Percentiles rank a stretch among this genome's conserved stretches.
Evolutionary conservation across 1,140 invertebrate genomes (phyloP).

Genomic region (Asbolus verrucosus): DNA sequence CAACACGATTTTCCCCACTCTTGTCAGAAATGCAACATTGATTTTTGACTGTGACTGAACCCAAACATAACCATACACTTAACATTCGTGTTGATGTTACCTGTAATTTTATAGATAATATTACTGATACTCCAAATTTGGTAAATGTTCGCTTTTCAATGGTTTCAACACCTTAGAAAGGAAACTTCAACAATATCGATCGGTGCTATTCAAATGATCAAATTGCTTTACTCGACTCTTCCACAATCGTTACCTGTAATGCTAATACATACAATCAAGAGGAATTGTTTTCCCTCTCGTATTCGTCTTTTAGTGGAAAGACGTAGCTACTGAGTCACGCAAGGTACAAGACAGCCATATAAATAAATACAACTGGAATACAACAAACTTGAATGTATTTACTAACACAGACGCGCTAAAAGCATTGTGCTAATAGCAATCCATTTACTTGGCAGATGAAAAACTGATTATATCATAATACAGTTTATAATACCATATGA

Average conservation of each 20-base stretch:
- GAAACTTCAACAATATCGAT: background rate
- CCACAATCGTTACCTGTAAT: slow-evolving; percentile 5
- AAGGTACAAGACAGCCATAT: slow-evolving; percentile 4
- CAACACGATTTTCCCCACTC: background rate
- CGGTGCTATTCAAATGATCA: slow-evolving; percentile 5
- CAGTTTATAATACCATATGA: no score
- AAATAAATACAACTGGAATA: background rate
- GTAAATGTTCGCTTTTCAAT: background rate
- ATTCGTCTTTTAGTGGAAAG: slow-evolving; percentile 4
- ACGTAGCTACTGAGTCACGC: background rate
- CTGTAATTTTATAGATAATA: background rate
- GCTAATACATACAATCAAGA: slow-evolving; percentile 3
- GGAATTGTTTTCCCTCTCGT: slow-evolving; percentile 5
- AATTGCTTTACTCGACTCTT: slow-evolving; percentile 4
- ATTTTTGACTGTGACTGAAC: background rate
- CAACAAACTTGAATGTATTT: background rate
- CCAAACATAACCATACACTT: background rate
- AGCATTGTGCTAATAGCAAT: no score
- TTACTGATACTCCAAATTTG: background rate
- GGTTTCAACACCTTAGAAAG: background rate
- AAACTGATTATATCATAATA: no score
- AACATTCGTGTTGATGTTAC: no score
- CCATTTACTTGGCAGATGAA: no score
- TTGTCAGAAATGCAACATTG: background rate
- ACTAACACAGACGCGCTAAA: background rate